phyloP scores from a whole-genome alignment of 92 coral and sea anemone genomes.

The Palythoa caribaeorum region DNA sequence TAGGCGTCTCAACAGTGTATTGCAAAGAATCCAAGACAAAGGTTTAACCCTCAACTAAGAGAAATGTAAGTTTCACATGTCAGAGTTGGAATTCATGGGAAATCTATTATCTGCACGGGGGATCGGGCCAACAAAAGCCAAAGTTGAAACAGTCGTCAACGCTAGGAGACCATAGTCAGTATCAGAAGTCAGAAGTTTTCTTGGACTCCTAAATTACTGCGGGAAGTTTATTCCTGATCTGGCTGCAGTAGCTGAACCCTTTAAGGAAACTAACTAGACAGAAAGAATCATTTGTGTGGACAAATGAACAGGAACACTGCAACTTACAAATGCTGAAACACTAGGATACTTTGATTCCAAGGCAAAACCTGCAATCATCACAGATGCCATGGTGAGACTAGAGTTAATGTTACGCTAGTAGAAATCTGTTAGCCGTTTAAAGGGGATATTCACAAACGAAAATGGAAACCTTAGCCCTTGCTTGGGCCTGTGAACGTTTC shows the following conservation, averaged over 20 bases:
- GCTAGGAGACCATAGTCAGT: background rate
- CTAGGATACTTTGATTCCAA: no score
- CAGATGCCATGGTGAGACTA: no score
- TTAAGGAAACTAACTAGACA: no score
- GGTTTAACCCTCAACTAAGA: background rate
- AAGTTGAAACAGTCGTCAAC: background rate
- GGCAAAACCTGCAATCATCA: no score
- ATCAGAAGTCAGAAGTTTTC: background rate
- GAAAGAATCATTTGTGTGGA: no score
- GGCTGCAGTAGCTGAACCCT: background rate
- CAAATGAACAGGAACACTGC: no score
- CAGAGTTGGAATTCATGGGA: background rate
- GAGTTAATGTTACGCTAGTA: no score
- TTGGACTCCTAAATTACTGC: background rate
- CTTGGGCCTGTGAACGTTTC: no score
- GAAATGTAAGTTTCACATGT: background rate
- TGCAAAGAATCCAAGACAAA: background rate
- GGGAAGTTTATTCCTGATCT: background rate
- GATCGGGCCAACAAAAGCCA: background rate
- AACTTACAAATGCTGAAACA: no score
- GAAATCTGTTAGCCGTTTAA: no score
- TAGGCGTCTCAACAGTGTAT: background rate
- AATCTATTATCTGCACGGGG: background rate
- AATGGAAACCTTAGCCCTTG: no score
- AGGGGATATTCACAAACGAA: no score